Evolutionary conservation across 2,113 vertebrate species (phyloP).

Genomic region (Paramisgurnus dabryanus): DNA sequence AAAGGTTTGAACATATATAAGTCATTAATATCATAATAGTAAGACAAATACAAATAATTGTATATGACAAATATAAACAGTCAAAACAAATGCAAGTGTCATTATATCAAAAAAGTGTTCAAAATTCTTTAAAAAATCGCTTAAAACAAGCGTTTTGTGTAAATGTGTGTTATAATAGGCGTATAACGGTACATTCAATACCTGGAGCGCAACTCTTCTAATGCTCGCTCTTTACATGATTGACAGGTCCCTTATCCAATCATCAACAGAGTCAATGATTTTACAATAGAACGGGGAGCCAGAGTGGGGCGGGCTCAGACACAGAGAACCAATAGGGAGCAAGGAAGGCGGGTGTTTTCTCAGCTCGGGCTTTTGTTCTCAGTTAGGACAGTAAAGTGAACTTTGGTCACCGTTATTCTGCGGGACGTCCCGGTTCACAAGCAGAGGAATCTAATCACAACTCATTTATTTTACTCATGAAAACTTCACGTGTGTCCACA

Average conservation of each 20-base stretch:
- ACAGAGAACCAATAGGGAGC: slow-evolving; percentile 65
- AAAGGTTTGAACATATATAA: not conserved
- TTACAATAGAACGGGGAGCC: slow-evolving; percentile 48
- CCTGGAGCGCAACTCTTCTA: slow-evolving; percentile 37
- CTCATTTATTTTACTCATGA: slow-evolving; percentile 33
- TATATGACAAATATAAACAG: no score
- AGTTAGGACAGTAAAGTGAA: slow-evolving; percentile 68
- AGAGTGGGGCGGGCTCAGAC: slow-evolving; percentile 55
- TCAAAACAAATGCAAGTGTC: no score
- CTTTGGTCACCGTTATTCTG: slow-evolving; percentile 71
- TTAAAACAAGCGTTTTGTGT: not conserved
- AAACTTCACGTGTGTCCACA: not conserved
- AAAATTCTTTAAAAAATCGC: not conserved
- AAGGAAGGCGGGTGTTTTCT: slow-evolving; percentile 69
- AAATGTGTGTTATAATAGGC: slow-evolving; percentile 55
- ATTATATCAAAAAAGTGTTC: not conserved
- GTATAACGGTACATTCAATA: slow-evolving; percentile 47
- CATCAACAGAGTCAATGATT: slow-evolving; percentile 19
- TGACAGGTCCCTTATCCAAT: slow-evolving; percentile 54
- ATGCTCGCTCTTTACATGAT: slow-evolving; percentile 58
- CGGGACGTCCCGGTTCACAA: slow-evolving; percentile 61
- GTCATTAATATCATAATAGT: not conserved
- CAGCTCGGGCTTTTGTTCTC: slow-evolving; percentile 75
- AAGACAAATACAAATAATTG: no score
- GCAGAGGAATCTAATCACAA: slow-evolving; percentile 38